Base-by-base conservation (phyloP, 2,888 invertebrate species). In the Harpagoxenus sublaevis region DNA sequence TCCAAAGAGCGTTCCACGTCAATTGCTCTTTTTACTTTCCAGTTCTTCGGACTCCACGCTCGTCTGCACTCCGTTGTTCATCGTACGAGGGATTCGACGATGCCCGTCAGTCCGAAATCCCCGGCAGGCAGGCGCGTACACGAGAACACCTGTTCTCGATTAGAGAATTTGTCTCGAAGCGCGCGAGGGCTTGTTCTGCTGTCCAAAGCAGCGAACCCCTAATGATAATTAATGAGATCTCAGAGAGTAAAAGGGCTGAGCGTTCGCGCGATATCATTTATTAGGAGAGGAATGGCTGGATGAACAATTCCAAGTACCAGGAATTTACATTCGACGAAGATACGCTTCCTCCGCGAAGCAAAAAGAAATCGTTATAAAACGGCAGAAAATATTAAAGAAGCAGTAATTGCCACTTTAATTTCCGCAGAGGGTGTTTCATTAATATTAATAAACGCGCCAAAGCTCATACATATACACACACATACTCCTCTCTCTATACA, bases 371-470 rank as follows among this genome's bases (percentile, higher is more conserved):
- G 39, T 39, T 51, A 15, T 3, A 15, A 57, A 60, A 42, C 51
- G 51, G 15, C 35, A 65, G 28, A 62, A 73, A 70, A 68, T 51
- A 45, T 83, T 71, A 53, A 57, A 66, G 55, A n/a, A 42, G 45
- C 63, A 35, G 31, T 75, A 73, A 79, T 75, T 83, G 51, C 53
- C 60, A 51, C 51, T 81, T 86, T 83, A 70, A 87, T 75, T 79
- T 83, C 53, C 57, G 28, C 51, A 18, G 9, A 48, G 23, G 31
- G 48, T n/a, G 68, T 85, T 85, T 83, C 86, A 86, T 86, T 85
- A 86, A 86, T 86, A 86, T 86, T 86, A 78, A 86, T 77, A 48
- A 65, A 12, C 10, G 9, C 10, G 39, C 9, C 23, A n/a, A 35
- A 31, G 3, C n/a, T 3, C 2, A 63, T 3, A 23, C 23, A 3